Evolutionary conservation across 2,888 invertebrate species (phyloP), one percentile per base, ranked within the genome.

Genomic region (Paralinhomoeus sp.): DNA sequence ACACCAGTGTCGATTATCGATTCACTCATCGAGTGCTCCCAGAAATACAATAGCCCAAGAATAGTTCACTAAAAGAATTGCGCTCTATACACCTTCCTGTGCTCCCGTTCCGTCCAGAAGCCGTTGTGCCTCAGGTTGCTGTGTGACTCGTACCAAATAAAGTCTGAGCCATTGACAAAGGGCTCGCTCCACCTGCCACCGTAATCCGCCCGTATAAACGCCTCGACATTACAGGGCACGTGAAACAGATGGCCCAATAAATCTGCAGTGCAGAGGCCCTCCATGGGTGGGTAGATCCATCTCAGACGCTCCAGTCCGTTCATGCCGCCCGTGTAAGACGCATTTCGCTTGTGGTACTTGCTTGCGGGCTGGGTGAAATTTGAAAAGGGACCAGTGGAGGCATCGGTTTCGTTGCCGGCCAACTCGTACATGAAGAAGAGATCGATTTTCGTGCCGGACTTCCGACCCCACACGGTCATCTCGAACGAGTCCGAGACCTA

Each of bases 401-500:
- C 27, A 27, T 27, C 12, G 5, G 12, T 27, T 27, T 12, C 27
- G 12, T 27, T 12, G 5, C 7, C 27, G 7, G 27, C 12, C 12
- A 12, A 18, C 15, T 24, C 24, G 18, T 27, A 45, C 34, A 45
- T 7, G 24, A 42, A 41, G 40, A 47, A 47, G 5, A 47, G 18
- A 37, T 47, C 47, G 27, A 47, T 37, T 31, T 45, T 45, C 2
- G 22, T 9, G 21, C 37, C 23, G n/a, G 15, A 3, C 13, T 3
- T 17, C n/a, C n/a, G 2, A 3, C 13, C 40, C 22, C 24, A 35
- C 24, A 47, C 45, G 42, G 33, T 40, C 17, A 42, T 18, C 35
- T 47, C 47, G n/a, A 47, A 35, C 40, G 47, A 47, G 39, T 47
- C 47, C 15, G 12, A 20, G 3, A 45, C 42, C 47, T 47, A 35